Base-by-base conservation (phyloP, 2,888 invertebrate genomes). In the Hyles lineata region DNA sequence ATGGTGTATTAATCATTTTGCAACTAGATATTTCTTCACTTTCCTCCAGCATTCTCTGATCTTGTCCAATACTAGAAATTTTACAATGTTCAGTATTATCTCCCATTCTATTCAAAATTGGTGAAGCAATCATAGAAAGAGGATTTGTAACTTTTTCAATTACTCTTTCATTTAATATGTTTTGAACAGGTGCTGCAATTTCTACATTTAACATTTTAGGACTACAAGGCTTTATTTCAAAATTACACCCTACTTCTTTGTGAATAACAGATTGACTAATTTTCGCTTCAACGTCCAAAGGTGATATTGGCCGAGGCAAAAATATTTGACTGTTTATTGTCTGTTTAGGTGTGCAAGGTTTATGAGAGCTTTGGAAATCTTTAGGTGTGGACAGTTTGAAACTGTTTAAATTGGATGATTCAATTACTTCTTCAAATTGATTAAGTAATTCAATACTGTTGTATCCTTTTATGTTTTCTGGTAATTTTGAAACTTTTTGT, bases 191-290 rank as follows among this genome's bases (percentile, higher is more conserved):
- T 74, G 93, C 85, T 58, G 93, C 93, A 72, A 90, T 80, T 85
- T 93, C 92, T 32, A 90, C 93, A 89, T 92, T 93, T 76, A 94
- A 81, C 91, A 94, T 93, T 89, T 92, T 90, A 72, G 95, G 95
- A 84, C 95, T 95, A 78, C 94, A 95, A 35, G 94, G 95, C 77
- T 90, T 94, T 75, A 95, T 94, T 88, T 95, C 95, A 88, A 95
- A 95, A 83, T 95, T 95, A 81, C 95, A 95, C 43, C 94, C 93
- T 71, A 95, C 95, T 81, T 95, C 95, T 86, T 95, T 95, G 78
- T 95, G 95, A 76, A 95, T 95, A 32, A 95, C 90, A 17, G 95
- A 95, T 77, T 95, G 95, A 79, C 94, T 95, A 79, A 95, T 95
- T 88, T 95, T 95, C 67, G 95, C 88, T 87, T 95, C 95, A 58